These are phyloP conservation scores for Pionites leucogaster DNA, from an alignment of 2,113 vertebrate genomes.

Conservation along the genomic window DNA sequence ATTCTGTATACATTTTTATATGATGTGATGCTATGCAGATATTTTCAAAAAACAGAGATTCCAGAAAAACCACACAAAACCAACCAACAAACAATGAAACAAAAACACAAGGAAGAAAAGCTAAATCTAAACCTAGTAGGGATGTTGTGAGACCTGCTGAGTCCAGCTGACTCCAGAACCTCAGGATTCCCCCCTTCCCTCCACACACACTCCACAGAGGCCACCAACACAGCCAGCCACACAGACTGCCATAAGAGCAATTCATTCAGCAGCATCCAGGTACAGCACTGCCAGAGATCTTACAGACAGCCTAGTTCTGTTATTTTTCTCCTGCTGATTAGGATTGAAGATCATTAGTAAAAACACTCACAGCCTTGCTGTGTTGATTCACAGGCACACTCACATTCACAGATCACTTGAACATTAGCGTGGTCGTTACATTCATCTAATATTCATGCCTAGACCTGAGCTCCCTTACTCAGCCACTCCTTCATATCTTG, in stretches of 20 bases:
- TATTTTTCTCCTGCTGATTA: background rate
- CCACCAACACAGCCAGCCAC: accelerated
- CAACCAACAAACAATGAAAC: background rate
- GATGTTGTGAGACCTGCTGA: background rate
- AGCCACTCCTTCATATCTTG: background rate
- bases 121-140: background rate
- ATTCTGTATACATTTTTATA: background rate
- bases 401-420: background rate
- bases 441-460: background rate
- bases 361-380: accelerated
- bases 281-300: background rate
- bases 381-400: background rate
- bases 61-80: background rate
- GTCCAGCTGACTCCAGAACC: background rate
- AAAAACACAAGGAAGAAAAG: background rate
- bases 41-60: background rate
- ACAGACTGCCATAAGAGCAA: background rate
- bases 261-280: background rate
- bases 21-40: background rate
- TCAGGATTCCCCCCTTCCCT: background rate
- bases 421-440: background rate
- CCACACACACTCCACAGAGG: background rate
- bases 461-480: no score
- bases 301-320: background rate
- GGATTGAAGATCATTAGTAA: background rate